Evolutionary conservation across 64 coral and sea anemone species (phyloP), one percentile per base, ranked within the genome.

Genomic region (Actinia tenebrosa): DNA sequence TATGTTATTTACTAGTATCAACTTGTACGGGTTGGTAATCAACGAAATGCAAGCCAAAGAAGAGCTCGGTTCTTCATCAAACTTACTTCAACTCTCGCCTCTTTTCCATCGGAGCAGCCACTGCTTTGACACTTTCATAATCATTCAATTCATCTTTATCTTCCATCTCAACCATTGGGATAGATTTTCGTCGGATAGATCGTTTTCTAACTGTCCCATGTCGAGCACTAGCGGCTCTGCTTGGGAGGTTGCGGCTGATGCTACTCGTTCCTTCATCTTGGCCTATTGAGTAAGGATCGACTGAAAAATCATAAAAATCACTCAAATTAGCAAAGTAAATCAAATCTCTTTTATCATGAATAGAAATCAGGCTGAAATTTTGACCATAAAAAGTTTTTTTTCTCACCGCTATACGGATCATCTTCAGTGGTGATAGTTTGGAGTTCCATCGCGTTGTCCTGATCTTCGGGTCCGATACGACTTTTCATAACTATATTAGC

Each of bases 401-500:
- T 16, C 83, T 85, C 26, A 85, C 83, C 83, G 56, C 83, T 85
- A 61, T 85, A 85, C 53, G 83, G 83, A 85, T 85, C 83, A 22
- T 85, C 83, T n/a, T 19, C 4, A 16, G 79, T 5, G 0, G 79
- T 22, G 22, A 81, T 81, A 53, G 17, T 53, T 81, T 81, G 79
- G n/a, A 81, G 79, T 45, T 81, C 79, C 79, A 81, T 81, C 16
- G 79, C 3, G 46, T 22, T 9, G 44, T 81, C 27, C 53, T 50
- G 43, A 53, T 81, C 79, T 81, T 11, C 42, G 16, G 79, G 79
- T 81, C 17, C 45, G 44, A 81, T 23, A 45, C 79, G 79, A 81
- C 79, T 81, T 81, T 81, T 81, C 79, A 81, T 81, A 81, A 81
- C 79, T 81, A 50, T 9, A 19, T 50, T 5, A 52, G n/a, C 27